These are phyloP conservation scores for Lathronympha strigana DNA, from an alignment of 2,888 invertebrate species.

Conservation along the genomic window DNA sequence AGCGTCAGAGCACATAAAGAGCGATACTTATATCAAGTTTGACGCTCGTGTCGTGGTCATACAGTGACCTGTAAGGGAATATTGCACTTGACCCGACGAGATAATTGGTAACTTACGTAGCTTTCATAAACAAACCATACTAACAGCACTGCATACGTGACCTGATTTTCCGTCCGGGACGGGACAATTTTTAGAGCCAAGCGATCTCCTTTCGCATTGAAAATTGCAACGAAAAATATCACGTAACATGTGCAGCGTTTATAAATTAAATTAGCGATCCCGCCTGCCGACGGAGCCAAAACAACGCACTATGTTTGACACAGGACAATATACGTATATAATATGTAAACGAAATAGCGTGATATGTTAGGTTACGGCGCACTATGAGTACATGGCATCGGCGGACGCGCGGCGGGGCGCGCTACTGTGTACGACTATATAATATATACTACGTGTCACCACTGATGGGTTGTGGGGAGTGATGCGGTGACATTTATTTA, in stretches of 20 bases:
- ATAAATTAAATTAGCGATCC: neutral
- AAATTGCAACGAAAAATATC: neutral
- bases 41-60: too few species aligned
- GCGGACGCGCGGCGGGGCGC: constrained; percentile 32
- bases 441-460: neutral
- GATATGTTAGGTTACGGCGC: constrained; percentile 70
- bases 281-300: constrained; percentile 52
- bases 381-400: constrained; percentile 47
- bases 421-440: neutral
- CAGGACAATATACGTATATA: constrained; percentile 58
- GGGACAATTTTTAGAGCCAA: too few species aligned
- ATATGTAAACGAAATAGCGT: constrained; percentile 58
- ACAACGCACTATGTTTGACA: constrained; percentile 66
- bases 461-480: neutral
- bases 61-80: neutral
- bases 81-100: constrained; percentile 1
- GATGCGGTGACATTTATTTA: neutral
- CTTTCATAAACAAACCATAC: neutral
- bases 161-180: too few species aligned
- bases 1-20: too few species aligned
- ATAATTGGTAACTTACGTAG: neutral
- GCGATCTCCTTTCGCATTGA: neutral
- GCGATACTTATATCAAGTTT: too few species aligned
- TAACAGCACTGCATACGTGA: neutral
- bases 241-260: neutral